These are phyloP conservation scores for Geopemphigus sp. DNA, from an alignment of 1,140 invertebrate species.

Conservation along the genomic window DNA sequence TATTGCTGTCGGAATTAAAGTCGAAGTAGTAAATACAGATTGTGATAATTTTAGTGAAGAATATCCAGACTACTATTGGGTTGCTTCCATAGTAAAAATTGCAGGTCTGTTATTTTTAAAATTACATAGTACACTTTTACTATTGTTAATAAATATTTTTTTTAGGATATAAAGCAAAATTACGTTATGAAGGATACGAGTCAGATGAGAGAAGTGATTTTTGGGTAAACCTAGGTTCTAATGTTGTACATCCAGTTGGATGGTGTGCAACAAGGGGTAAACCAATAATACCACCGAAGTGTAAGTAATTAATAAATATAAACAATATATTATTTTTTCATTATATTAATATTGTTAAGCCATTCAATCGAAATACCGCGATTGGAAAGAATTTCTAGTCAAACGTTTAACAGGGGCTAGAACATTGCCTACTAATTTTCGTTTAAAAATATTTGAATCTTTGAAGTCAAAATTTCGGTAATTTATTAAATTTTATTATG, in stretches of 20 bases:
- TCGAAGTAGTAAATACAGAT: constrained; percentile 90
- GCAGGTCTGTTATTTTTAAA: constrained; percentile 59
- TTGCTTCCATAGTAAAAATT: constrained; percentile 86
- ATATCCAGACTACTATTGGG: constrained; percentile 87
- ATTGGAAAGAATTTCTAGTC: constrained; percentile 94
- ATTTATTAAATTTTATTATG: constrained; percentile 2
- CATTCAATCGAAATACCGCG: constrained; percentile 86
- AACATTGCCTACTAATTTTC: constrained; percentile 88
- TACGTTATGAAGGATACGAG: constrained; percentile 93
- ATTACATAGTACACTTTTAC: neutral
- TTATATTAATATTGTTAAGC: constrained; percentile 56
- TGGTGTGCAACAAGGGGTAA: constrained; percentile 96
- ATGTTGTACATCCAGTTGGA: constrained; percentile 90
- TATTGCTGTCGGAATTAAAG: constrained; percentile 90
- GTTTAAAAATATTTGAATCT: constrained; percentile 80
- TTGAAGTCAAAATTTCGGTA: constrained; percentile 75
- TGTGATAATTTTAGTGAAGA: constrained; percentile 74
- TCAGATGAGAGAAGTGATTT: constrained; percentile 85
- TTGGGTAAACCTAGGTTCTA: constrained; percentile 91
- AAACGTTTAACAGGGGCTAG: constrained; percentile 86
- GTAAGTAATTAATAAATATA: constrained; percentile 58
- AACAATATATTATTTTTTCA: neutral
- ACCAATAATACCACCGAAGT: constrained; percentile 87
- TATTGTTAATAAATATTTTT: neutral
- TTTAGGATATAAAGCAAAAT: constrained; percentile 81